Percentiles rank a stretch among this genome's conserved stretches.
Evolutionary conservation across 2,888 invertebrate species (phyloP).

Genomic region (Automeris io): DNA sequence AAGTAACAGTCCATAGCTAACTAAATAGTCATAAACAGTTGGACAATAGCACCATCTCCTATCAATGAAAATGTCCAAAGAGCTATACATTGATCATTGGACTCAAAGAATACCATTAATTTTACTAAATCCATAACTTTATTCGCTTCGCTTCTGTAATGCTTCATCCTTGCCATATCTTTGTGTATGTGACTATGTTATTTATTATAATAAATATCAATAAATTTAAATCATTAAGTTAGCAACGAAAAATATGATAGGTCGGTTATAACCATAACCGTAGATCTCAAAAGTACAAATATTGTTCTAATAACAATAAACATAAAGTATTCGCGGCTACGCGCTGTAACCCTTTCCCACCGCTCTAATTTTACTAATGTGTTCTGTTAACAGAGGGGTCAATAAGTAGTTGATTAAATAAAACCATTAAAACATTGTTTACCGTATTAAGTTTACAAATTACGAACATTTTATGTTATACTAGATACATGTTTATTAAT

Average conservation of each 20-base stretch:
- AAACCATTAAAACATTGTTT: constrained; percentile 56
- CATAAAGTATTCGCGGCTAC: constrained; percentile 53
- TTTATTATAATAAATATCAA: neutral
- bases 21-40: constrained; percentile 39
- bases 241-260: constrained; percentile 35
- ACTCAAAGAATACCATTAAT: constrained; percentile 55
- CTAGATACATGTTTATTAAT: neutral
- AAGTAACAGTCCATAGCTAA: constrained; percentile 4
- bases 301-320: constrained; percentile 76
- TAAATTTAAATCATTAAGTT: constrained; percentile 16
- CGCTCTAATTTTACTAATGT: constrained; percentile 76
- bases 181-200: constrained; percentile 3
- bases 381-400: constrained; percentile 55
- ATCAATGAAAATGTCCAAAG: constrained; percentile 36
- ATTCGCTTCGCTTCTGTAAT: constrained; percentile 3
- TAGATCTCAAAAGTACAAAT: constrained; percentile 69
- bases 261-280: constrained; percentile 60
- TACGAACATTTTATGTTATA: constrained; percentile 28
- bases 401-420: constrained; percentile 57
- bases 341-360: constrained; percentile 69
- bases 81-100: constrained; percentile 53
- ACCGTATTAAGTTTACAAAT: constrained; percentile 55
- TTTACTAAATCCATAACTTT: constrained; percentile 34
- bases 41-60: constrained; percentile 41
- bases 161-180: neutral